These are phyloP conservation scores for Pseudochaenichthys georgianus DNA, from an alignment of 2,797 vertebrate species.

Conservation along the genomic window DNA sequence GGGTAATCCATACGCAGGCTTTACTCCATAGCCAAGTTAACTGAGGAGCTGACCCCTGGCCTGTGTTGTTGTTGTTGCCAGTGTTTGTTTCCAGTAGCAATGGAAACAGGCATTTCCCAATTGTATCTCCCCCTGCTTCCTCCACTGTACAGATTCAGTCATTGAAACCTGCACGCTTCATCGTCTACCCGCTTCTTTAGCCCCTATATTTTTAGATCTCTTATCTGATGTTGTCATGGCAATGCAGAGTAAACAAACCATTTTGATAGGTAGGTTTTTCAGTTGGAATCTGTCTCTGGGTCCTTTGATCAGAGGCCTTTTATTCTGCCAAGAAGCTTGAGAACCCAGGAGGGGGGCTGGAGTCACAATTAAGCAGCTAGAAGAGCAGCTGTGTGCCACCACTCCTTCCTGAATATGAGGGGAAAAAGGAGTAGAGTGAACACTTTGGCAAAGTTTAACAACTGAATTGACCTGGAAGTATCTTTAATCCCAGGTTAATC, in stretches of 20 bases:
- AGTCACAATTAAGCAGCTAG: constrained; percentile 34
- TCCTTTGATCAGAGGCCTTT: constrained; percentile 80
- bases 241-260: constrained; percentile 80
- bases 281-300: constrained; percentile 53
- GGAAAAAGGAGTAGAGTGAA: constrained; percentile 12
- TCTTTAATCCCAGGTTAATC: neutral
- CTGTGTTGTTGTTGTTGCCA: constrained; percentile 58
- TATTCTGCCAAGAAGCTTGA: constrained; percentile 75
- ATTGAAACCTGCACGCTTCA: constrained; percentile 76
- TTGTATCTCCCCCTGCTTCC: constrained; percentile 71
- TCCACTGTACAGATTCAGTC: constrained; percentile 64
- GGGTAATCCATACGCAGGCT: constrained; percentile 19
- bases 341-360: constrained; percentile 43
- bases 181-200: constrained; percentile 64
- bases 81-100: constrained; percentile 71
- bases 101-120: constrained; percentile 73
- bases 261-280: constrained; percentile 64
- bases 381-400: constrained; percentile 7
- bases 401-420: constrained; percentile 21
- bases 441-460: constrained; percentile 15
- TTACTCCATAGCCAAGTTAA: constrained; percentile 9
- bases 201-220: constrained; percentile 78
- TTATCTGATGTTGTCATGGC: constrained; percentile 84
- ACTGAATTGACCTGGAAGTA: neutral
- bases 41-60: constrained; percentile 23